phyloP scores from a whole-genome alignment of 2,113 vertebrate species.

The Pygoscelis adeliae region DNA sequence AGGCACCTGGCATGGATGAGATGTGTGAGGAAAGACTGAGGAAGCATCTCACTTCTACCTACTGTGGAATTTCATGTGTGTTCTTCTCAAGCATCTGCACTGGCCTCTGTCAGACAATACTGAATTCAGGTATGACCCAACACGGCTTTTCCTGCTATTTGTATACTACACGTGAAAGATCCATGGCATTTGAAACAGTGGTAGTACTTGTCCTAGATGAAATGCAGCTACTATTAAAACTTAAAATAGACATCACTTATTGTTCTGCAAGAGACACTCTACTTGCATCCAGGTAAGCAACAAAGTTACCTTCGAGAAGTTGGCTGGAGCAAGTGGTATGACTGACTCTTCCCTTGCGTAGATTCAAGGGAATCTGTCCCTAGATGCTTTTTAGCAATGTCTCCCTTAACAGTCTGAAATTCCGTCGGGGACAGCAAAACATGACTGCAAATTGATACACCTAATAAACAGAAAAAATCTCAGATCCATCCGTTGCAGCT shows the following conservation, averaged over 20 bases:
- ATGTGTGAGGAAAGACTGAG: background rate
- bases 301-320: background rate
- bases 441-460: background rate
- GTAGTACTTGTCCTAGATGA: background rate
- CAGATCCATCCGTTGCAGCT: background rate
- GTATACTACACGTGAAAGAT: background rate
- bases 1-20: background rate
- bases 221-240: background rate
- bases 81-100: background rate
- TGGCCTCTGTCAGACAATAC: background rate
- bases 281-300: background rate
- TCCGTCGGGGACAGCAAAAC: background rate
- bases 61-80: background rate
- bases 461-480: background rate
- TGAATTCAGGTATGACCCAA: background rate
- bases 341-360: background rate
- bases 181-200: background rate
- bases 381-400: background rate
- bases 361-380: background rate
- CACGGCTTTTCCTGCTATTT: background rate
- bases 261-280: background rate
- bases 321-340: background rate
- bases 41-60: background rate
- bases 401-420: background rate
- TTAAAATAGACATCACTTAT: background rate